Conservation (phyloP, 2,113 vertebrate genomes). For the Leiothrix lutea region DNA sequence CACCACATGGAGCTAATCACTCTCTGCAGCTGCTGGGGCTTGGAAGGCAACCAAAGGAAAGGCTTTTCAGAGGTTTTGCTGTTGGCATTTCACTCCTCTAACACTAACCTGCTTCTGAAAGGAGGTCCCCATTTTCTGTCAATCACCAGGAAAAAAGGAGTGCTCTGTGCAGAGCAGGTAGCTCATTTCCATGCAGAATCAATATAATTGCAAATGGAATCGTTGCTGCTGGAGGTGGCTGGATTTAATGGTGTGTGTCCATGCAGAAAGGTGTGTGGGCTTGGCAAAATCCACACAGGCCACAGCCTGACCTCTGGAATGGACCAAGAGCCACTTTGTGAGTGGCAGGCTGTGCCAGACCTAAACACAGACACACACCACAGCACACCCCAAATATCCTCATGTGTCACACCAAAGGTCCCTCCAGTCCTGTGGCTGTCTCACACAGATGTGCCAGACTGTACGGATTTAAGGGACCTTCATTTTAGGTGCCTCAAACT, state of each 20-base stretch:
- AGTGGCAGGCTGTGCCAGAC: not conserved
- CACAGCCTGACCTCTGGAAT: not conserved
- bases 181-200: conserved; percentile 5
- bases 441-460: not conserved
- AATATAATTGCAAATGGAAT: not conserved
- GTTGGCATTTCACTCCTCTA: not conserved
- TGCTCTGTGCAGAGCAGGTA: not conserved
- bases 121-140: not conserved
- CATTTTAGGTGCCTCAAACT: not conserved
- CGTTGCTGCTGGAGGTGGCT: not conserved
- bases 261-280: not conserved
- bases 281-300: not conserved
- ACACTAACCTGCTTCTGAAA: not conserved
- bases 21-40: conserved; percentile 48
- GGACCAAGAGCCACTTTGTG: not conserved
- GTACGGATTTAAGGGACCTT: fast-evolving
- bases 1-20: conserved; percentile 13
- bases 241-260: not conserved
- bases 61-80: not conserved
- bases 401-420: not conserved
- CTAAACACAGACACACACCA: not conserved
- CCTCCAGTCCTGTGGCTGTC: not conserved
- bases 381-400: not conserved
- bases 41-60: conserved; percentile 30
- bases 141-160: not conserved